Evolutionary conservation across 2,888 invertebrate species (phyloP), one percentile per base, ranked within the genome.

Genomic region (Zygothrica quintamaculata): DNA sequence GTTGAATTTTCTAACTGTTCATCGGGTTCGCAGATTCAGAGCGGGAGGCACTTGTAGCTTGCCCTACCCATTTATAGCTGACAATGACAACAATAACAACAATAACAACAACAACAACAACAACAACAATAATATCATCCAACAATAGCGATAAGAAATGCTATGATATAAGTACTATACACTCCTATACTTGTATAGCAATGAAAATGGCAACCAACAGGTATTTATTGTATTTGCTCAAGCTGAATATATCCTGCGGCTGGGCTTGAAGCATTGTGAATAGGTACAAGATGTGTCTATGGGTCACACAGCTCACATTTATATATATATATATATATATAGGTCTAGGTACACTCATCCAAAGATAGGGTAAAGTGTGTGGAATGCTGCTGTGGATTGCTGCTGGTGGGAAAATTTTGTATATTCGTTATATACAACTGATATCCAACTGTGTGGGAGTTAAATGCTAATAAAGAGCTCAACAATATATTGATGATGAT

Each of bases 211-310:
- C 66, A 73, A 60, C 84, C 87, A 80, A 80, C 80, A 80, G 80
- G 80, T 80, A 80, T 87, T 80, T 87, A 81, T 80, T 80, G 85
- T 87, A 81, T 81, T 87, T 87, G 65, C 82, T 70, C 82, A 77
- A 61, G 65, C 74, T 81, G 87, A 81, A 87, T 81, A 68, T 77
- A 80, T 80, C 80, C 80, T 87, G 80, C 78, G 87, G 80, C 87
- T 87, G 77, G 82, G 70, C 82, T 73, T 76, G 58, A 76, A 57
- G 73, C 66, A 87, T 84, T 80, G 82, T 84, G 85, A 80, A 84
- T 86, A 75, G 61, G 48, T 53, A 16, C 18, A 42, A 50, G 52
- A 47, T 71, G 64, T 62, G 70, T n/a, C 29, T 68, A 67, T 53
- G 72, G 51, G 33, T 37, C 43, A 40, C 52, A 42, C 43, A 65